Evolutionary conservation across 2,113 vertebrate genomes (phyloP).

Genomic region (Gymnocephalus cernua): DNA sequence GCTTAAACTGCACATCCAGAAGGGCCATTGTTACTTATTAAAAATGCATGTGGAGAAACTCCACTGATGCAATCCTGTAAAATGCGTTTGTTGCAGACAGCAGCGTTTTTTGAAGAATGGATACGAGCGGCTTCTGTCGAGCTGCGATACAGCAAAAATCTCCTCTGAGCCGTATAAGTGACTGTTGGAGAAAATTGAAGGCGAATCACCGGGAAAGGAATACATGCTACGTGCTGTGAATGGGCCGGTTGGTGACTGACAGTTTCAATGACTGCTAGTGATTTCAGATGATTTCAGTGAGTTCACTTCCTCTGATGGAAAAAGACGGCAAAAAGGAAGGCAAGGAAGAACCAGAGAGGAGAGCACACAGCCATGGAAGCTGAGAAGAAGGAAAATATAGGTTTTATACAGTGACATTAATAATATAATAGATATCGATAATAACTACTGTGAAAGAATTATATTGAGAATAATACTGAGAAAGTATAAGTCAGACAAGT

Average conservation of each 20-base stretch:
- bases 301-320: conserved; percentile 21
- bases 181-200: conserved; percentile 7
- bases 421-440: not conserved
- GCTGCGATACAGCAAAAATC: conserved; percentile 30
- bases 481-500: not conserved
- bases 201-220: not conserved
- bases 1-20: conserved; percentile 28
- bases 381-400: no score
- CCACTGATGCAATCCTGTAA: conserved; percentile 15
- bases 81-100: conserved; percentile 16
- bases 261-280: conserved; percentile 27
- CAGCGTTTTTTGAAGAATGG: conserved; percentile 18
- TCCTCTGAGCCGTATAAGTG: conserved; percentile 7
- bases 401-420: not conserved
- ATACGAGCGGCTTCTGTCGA: conserved; percentile 36
- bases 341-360: not conserved
- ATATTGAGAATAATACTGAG: no score
- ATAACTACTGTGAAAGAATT: no score
- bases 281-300: conserved; percentile 28
- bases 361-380: not conserved
- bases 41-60: conserved; percentile 40
- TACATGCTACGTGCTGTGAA: not conserved
- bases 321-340: conserved; percentile 22
- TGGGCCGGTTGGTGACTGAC: conserved; percentile 21
- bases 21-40: conserved; percentile 46